These are phyloP conservation scores for Spatula versicolor DNA, from an alignment of 2,797 vertebrate genomes.

Conservation along the genomic window DNA sequence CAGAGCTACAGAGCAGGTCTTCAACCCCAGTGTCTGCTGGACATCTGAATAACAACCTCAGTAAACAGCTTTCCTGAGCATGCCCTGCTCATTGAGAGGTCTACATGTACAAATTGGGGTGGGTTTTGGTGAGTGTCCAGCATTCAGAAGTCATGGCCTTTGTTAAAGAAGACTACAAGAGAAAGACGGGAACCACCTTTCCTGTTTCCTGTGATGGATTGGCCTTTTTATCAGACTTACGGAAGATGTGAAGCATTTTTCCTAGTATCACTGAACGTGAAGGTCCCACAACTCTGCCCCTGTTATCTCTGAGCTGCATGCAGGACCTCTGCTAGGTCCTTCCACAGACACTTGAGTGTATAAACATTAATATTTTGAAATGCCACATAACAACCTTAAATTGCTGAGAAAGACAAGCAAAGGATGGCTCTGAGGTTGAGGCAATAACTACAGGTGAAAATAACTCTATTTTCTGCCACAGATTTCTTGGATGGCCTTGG, in stretches of 20 bases:
- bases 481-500: not conserved
- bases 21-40: not conserved
- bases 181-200: not conserved
- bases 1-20: not conserved
- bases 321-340: not conserved
- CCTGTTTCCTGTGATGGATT: not conserved
- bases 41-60: no score
- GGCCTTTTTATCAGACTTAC: not conserved
- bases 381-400: not conserved
- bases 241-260: not conserved
- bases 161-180: not conserved
- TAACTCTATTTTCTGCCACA: not conserved
- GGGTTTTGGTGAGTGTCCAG: not conserved
- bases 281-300: not conserved
- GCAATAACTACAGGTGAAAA: no score
- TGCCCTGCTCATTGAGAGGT: not conserved
- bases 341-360: not conserved
- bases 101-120: no score
- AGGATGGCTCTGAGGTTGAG: not conserved
- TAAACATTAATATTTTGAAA: not conserved
- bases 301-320: rapidly evolving
- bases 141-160: not conserved
- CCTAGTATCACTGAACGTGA: not conserved
- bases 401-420: not conserved
- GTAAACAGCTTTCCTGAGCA: not conserved